Conservation (phyloP, 2,797 vertebrate genomes). For the Merluccius polli region DNA sequence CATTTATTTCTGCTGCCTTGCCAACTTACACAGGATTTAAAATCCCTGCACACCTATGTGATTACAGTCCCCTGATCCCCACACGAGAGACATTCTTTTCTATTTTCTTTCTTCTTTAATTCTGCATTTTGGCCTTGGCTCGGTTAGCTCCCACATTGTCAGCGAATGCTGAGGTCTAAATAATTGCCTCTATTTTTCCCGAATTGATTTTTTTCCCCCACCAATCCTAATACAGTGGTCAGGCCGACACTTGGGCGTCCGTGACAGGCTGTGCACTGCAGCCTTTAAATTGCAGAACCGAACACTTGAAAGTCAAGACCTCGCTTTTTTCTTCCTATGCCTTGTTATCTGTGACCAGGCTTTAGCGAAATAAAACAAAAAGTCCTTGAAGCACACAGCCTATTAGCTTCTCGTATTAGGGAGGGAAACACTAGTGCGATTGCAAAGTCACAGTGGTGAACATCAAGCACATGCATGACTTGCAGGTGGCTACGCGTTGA, state of each 20-base stretch:
- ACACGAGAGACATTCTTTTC: slow-evolving; percentile 45
- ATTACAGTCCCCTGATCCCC: slow-evolving; percentile 24
- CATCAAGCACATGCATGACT: background rate
- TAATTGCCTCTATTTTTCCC: slow-evolving; percentile 80
- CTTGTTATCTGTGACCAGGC: slow-evolving; percentile 42
- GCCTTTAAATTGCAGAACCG: slow-evolving; percentile 49
- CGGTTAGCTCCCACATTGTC: slow-evolving; percentile 69
- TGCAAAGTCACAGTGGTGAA: background rate
- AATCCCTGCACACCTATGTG: slow-evolving; percentile 40
- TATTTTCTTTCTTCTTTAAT: slow-evolving; percentile 65
- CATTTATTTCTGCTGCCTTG: slow-evolving; percentile 57
- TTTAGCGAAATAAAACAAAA: slow-evolving; percentile 34
- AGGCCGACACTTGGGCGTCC: slow-evolving; percentile 55
- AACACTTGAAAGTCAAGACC: slow-evolving; percentile 28
- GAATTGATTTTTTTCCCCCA: slow-evolving; percentile 69
- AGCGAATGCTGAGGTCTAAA: slow-evolving; percentile 74
- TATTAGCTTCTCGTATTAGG: background rate
- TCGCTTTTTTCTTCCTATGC: slow-evolving; percentile 16
- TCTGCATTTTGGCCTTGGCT: slow-evolving; percentile 61
- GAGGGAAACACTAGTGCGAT: background rate
- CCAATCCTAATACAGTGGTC: slow-evolving; percentile 71
- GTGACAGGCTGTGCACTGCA: slow-evolving; percentile 50
- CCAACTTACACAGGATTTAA: slow-evolving; percentile 39
- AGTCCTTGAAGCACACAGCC: slow-evolving; percentile 15
- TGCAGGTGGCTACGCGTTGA: background rate